phyloP scores from a whole-genome alignment of 2,888 invertebrate species.

The Prosopocoilus inquinatus region DNA sequence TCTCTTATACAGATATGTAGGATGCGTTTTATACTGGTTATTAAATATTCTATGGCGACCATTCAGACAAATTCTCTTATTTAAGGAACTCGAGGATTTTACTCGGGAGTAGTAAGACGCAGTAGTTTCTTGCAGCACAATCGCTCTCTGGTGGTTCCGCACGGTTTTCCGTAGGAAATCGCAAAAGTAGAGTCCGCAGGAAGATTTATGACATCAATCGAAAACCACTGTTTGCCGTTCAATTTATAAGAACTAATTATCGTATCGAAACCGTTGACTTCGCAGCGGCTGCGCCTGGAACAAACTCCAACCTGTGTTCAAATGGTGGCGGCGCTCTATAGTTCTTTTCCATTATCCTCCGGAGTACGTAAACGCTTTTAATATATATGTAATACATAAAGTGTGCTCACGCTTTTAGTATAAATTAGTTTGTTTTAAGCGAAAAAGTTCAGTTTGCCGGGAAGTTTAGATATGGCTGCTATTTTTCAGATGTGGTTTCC shows the following conservation, averaged over 20 bases:
- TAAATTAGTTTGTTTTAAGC: not conserved
- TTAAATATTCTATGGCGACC: no score
- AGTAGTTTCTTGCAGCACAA: conserved; percentile 6
- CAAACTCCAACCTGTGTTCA: conserved; percentile 25
- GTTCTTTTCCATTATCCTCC: conserved; percentile 32
- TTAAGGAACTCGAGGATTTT: no score
- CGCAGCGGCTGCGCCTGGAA: conserved; percentile 35
- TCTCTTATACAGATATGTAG: no score
- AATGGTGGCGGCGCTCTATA: conserved; percentile 33
- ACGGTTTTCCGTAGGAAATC: conserved; percentile 25
- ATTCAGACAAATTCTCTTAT: no score
- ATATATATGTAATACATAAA: not conserved
- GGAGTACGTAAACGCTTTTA: conserved; percentile 15
- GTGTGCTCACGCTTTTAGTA: not conserved
- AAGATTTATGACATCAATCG: conserved; percentile 44
- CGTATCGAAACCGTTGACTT: conserved; percentile 26
- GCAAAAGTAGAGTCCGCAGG: conserved; percentile 33
- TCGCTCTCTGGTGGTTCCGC: conserved; percentile 18
- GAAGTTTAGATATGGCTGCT: conserved; percentile 10
- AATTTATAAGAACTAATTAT: conserved; percentile 40
- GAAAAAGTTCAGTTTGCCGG: not conserved
- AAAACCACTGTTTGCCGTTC: conserved; percentile 42
- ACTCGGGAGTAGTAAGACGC: no score
- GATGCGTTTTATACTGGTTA: no score
- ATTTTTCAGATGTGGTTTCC: conserved; percentile 37